phyloP scores from a whole-genome alignment of 1,140 invertebrate genomes.

The Drosophila pandora region DNA sequence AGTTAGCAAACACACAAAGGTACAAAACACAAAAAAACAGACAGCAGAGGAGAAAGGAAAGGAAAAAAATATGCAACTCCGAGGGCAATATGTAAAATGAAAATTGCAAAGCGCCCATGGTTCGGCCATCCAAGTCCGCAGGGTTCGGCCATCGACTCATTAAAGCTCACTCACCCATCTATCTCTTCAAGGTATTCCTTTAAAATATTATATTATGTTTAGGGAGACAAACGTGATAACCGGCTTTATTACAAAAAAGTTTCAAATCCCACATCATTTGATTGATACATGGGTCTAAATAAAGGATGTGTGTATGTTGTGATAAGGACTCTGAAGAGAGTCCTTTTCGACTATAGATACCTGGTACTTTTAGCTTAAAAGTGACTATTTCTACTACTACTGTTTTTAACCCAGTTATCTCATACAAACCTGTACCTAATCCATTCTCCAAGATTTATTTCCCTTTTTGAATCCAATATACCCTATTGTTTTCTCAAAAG shows the following conservation, averaged over 20 bases:
- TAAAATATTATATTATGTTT: not conserved
- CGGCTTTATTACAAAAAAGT: not conserved
- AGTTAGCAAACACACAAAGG: conserved; percentile 63
- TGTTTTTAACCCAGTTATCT: too few species aligned
- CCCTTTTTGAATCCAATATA: not conserved
- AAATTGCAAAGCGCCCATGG: conserved; percentile 56
- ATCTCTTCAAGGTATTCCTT: not conserved
- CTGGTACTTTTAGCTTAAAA: too few species aligned
- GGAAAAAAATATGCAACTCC: conserved; percentile 64
- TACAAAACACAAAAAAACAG: conserved; percentile 4
- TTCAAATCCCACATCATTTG: not conserved
- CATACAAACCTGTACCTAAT: too few species aligned
- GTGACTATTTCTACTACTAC: too few species aligned
- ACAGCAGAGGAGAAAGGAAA: not conserved
- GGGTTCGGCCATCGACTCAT: conserved; percentile 29
- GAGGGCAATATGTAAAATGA: conserved; percentile 80
- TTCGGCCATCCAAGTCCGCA: conserved; percentile 25
- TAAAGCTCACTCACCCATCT: conserved; percentile 1
- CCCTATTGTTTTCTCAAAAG: not conserved
- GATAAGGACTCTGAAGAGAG: too few species aligned
- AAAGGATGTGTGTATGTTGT: not conserved
- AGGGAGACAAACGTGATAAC: not conserved
- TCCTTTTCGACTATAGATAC: not conserved
- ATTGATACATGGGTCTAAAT: not conserved
- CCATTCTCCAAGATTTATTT: not conserved